A percentile compares a stretch with the other conserved stretches of the same genome.
These are phyloP conservation scores for Trichosurus vulpecula DNA, from an alignment of 2,797 vertebrate species.

Conservation along the genomic window DNA sequence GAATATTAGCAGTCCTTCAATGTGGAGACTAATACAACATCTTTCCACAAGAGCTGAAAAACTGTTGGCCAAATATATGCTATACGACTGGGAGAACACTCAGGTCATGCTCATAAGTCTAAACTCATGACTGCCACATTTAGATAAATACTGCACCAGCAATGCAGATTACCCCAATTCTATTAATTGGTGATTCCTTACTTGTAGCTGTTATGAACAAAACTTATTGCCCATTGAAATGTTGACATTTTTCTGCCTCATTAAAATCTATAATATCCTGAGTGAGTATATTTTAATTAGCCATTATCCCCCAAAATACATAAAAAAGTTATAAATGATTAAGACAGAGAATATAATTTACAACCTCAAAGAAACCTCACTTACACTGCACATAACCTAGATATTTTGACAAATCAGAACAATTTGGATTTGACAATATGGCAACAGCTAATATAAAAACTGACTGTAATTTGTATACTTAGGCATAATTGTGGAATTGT, in stretches of 20 bases:
- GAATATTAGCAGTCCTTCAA: conserved; percentile 26
- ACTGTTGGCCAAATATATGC: conserved; percentile 45
- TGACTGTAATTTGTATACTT: not conserved
- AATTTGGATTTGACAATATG: not conserved
- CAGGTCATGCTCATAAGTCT: conserved; percentile 32
- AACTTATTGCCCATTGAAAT: conserved; percentile 66
- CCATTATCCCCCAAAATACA: conserved; percentile 56
- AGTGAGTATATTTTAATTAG: conserved; percentile 68
- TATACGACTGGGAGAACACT: not conserved
- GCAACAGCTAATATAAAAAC: not conserved
- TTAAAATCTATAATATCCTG: conserved; percentile 69
- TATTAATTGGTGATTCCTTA: conserved; percentile 64
- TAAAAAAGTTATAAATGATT: conserved; percentile 54
- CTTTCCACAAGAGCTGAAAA: conserved; percentile 24
- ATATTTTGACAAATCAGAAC: not conserved
- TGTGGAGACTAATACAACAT: not conserved
- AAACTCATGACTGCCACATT: conserved; percentile 50
- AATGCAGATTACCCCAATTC: conserved; percentile 39
- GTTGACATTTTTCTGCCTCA: conserved; percentile 70
- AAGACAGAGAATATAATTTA: conserved; percentile 21
- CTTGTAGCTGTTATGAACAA: conserved; percentile 52
- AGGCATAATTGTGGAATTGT: not conserved
- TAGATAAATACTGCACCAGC: conserved; percentile 59
- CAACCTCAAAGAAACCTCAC: conserved; percentile 24
- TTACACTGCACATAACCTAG: not conserved